These are phyloP conservation scores for Drosophila pseudoananassae DNA, from an alignment of 1,140 invertebrate species.

Conservation along the genomic window DNA sequence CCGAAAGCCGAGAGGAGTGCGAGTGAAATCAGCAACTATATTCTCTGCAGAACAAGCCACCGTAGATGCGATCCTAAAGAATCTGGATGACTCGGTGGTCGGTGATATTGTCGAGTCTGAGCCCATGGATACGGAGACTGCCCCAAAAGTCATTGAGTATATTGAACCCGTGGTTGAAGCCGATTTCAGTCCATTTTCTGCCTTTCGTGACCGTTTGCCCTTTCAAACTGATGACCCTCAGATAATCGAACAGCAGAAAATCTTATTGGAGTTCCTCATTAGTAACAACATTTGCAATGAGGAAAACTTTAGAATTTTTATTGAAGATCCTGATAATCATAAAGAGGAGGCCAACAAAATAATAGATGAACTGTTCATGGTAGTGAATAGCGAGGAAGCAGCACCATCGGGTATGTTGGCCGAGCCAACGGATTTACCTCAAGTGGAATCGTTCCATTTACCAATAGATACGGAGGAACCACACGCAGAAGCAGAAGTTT, in stretches of 20 bases:
- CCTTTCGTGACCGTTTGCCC: constrained; percentile 65
- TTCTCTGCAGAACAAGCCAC: constrained; percentile 78
- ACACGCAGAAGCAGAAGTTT: background rate
- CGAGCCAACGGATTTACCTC: background rate
- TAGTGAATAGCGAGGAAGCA: constrained; percentile 59
- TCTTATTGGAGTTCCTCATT: constrained; percentile 76
- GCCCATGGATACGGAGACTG: constrained; percentile 23
- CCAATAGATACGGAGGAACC: background rate
- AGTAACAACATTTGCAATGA: constrained; percentile 78
- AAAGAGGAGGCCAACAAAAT: constrained; percentile 73
- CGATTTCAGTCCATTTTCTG: constrained; percentile 39
- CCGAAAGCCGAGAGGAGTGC: constrained; percentile 46
- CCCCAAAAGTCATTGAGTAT: background rate
- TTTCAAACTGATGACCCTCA: constrained; percentile 69
- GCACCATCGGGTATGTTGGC: constrained; percentile 5
- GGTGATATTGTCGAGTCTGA: constrained; percentile 64
- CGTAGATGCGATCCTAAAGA: constrained; percentile 75
- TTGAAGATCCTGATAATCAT: constrained; percentile 74
- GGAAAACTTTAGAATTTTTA: constrained; percentile 79
- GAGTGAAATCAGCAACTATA: constrained; percentile 61
- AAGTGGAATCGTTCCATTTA: background rate
- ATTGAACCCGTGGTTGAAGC: background rate
- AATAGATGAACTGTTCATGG: constrained; percentile 65
- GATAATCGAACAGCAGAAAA: constrained; percentile 65
- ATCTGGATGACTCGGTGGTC: constrained; percentile 64